phyloP scores from a whole-genome alignment of 2,888 invertebrate species.

The Candidula unifasciata region DNA sequence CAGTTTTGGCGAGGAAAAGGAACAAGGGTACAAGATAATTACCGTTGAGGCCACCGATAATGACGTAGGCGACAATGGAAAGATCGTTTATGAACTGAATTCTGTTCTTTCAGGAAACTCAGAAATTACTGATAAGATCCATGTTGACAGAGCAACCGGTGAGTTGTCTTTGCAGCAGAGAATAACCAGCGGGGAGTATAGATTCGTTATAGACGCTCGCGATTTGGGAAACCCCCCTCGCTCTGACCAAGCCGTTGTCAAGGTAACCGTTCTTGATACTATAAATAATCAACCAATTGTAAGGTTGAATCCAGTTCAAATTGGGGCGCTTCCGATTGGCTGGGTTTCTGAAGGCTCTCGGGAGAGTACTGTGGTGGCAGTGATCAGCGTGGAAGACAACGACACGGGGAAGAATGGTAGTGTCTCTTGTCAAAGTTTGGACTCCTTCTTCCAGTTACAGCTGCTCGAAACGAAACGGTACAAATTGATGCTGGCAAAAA shows the following conservation, averaged over 20 bases:
- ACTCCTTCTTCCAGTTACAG: slow-evolving; percentile 63
- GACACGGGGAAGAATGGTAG: slow-evolving; percentile 91
- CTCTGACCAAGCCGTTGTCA: slow-evolving; percentile 61
- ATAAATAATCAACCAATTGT: slow-evolving; percentile 70
- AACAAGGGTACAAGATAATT: slow-evolving; percentile 87
- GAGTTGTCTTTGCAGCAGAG: slow-evolving; percentile 83
- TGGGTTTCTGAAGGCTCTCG: slow-evolving; percentile 76
- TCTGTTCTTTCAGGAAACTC: slow-evolving; percentile 79
- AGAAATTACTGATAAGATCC: not conserved
- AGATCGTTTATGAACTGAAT: slow-evolving; percentile 91
- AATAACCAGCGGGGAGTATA: slow-evolving; percentile 56
- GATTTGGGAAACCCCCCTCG: slow-evolving; percentile 63
- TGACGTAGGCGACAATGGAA: slow-evolving; percentile 93
- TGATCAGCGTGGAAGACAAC: slow-evolving; percentile 89
- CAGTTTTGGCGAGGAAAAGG: slow-evolving; percentile 89
- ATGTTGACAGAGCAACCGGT: slow-evolving; percentile 2
- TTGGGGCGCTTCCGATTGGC: slow-evolving; percentile 24
- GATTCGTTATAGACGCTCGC: slow-evolving; percentile 59
- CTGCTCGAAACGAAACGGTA: slow-evolving; percentile 57
- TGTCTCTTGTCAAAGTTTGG: slow-evolving; percentile 79
- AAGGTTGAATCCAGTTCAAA: slow-evolving; percentile 52
- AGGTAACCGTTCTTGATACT: slow-evolving; percentile 65
- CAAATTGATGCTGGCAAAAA: slow-evolving; percentile 34
- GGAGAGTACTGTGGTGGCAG: slow-evolving; percentile 83
- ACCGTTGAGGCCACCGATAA: slow-evolving; percentile 88